A percentile compares a stretch with the other conserved stretches of the same genome.
These are phyloP conservation scores for Anoplolepis gracilipes DNA, from an alignment of 1,140 invertebrate species.

Conservation along the genomic window DNA sequence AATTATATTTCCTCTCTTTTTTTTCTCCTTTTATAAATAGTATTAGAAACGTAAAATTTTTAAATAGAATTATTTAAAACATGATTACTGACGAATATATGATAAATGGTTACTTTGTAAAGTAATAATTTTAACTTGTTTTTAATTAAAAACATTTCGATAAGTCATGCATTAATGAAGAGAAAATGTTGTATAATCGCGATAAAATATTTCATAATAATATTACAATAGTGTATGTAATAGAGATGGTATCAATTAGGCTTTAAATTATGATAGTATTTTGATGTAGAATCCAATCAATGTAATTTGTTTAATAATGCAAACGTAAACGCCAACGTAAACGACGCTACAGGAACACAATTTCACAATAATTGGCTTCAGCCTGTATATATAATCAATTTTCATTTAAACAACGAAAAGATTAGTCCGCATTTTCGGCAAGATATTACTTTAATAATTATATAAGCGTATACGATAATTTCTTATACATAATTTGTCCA, in stretches of 20 bases:
- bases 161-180: neutral
- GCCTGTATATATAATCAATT: neutral
- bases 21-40: neutral
- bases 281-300: constrained; percentile 16
- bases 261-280: constrained; percentile 32
- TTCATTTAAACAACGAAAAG: neutral
- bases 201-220: constrained; percentile 17
- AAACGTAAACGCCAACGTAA: constrained; percentile 11
- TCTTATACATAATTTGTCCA: neutral
- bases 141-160: constrained; percentile 24
- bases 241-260: constrained; percentile 22
- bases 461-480: neutral
- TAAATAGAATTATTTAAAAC: neutral
- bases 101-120: neutral
- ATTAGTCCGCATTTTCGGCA: constrained; percentile 1
- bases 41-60: neutral
- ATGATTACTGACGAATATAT: neutral
- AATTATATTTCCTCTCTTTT: neutral
- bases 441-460: neutral
- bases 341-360: neutral
- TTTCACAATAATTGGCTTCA: constrained; percentile 16
- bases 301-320: constrained; percentile 52
- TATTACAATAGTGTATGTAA: neutral
- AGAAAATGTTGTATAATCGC: neutral
- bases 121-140: neutral